Evolutionary conservation across 2,888 invertebrate genomes (phyloP), one percentile per base, ranked within the genome.

Genomic region (Nephrotoma guestfalica): DNA sequence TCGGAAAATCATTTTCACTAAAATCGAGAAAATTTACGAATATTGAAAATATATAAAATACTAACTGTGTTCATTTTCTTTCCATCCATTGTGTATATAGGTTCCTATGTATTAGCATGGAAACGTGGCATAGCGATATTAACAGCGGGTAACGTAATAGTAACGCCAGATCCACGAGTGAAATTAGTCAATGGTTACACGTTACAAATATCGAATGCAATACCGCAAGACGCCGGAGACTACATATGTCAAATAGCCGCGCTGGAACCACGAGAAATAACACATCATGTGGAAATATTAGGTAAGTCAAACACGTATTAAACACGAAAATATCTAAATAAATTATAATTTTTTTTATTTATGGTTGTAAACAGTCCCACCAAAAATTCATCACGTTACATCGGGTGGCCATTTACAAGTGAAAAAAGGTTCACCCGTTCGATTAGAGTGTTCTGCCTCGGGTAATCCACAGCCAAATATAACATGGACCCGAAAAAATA

Each of bases 401-500:
- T 92, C 92, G 30, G 92, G 92, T 87, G 93, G 93, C 41, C 92
- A 92, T 87, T 91, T 93, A 86, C 93, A 93, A 88, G 93, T 93
- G 86, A 93, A 94, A 89, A 94, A 94, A 1, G 95, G 95, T 30
- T 94, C 94, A 40, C 93, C 94, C 85, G 94, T 95, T 87, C 94
- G 95, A 41, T 91, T 95, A 87, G 94, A 94, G 89, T 96, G 95
- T 89, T 94, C 93, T 88, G 94, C 94, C 86, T 93, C 93, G 86
- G 94, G 94, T 71, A 94, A 95, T 91, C 96, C 95, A 30, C 94
- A 94, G 85, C 95, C 95, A n/a, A 93, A 94, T 89, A 94, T 96
- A 89, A 92, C 93, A 42, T 96, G 95, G 95, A 92, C 93, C 92
- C 86, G 88, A 86, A 88, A 88, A 83, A 88, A 88, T 86, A 88